Evolutionary conservation across 2,113 vertebrate species (phyloP).

Genomic region (Panthera leo): DNA sequence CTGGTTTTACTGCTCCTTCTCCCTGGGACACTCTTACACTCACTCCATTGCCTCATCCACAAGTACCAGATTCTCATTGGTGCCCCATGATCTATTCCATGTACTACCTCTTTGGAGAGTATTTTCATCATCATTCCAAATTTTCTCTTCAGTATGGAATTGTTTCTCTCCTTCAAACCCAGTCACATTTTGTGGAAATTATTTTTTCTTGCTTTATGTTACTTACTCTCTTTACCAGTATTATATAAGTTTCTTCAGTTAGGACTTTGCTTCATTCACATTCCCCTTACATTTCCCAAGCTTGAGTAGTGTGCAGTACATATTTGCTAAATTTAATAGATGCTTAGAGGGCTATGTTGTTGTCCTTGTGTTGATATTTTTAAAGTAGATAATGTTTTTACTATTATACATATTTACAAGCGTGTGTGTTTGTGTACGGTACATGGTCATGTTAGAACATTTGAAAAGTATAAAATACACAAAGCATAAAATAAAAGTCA

Average conservation of each 20-base stretch:
- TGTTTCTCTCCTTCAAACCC: neutral
- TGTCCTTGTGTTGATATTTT: neutral
- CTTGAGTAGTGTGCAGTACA: neutral
- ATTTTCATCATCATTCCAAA: neutral
- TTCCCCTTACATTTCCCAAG: neutral
- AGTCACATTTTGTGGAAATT: neutral
- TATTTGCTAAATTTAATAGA: neutral
- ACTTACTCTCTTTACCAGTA: neutral
- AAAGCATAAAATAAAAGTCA: slow-evolving; percentile 20
- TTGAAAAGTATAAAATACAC: neutral
- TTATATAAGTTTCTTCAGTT: neutral
- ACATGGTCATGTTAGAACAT: neutral
- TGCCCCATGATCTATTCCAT: neutral
- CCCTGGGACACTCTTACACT: too few species aligned
- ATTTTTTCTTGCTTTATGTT: neutral
- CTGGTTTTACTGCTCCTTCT: neutral
- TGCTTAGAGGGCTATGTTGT: neutral
- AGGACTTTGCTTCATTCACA: neutral
- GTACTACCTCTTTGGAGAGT: neutral
- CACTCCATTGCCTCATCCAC: neutral
- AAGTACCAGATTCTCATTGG: neutral
- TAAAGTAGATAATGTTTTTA: neutral
- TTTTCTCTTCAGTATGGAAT: neutral
- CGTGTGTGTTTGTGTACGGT: neutral
- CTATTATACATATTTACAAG: neutral